Conservation (phyloP, 2,797 vertebrate genomes). For the Tapirus indicus region DNA sequence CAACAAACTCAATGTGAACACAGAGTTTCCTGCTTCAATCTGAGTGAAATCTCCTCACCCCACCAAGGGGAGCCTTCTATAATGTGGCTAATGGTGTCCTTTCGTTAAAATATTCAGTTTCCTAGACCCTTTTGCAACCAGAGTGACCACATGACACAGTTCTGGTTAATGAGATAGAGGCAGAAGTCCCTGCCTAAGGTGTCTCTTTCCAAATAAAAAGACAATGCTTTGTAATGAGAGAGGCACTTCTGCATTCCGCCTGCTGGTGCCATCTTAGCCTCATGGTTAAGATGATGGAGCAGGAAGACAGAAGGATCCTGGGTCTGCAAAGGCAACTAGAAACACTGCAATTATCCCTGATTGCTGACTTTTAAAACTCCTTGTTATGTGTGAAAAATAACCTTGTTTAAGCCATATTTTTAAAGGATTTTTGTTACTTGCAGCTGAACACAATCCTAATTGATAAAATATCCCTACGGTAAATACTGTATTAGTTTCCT, state of each 20-base stretch:
- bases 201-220: background rate
- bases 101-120: background rate
- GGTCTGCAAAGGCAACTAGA: background rate
- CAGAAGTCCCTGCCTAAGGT: background rate
- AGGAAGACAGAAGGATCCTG: background rate
- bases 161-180: background rate
- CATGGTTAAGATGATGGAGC: background rate
- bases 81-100: too few species aligned
- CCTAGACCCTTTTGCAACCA: background rate
- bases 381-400: background rate
- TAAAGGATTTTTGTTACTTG: background rate
- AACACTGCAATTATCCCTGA: too few species aligned
- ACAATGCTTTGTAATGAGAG: background rate
- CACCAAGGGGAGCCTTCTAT: background rate
- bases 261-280: too few species aligned
- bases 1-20: background rate
- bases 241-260: too few species aligned
- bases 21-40: background rate
- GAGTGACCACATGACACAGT: background rate
- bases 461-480: background rate
- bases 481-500: background rate
- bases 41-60: background rate
- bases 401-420: background rate
- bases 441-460: background rate
- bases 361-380: background rate